A percentile compares a stretch with the other conserved stretches of the same genome.
These are phyloP conservation scores for Passerina amoena DNA, from an alignment of 2,113 vertebrate genomes.

Conservation along the genomic window DNA sequence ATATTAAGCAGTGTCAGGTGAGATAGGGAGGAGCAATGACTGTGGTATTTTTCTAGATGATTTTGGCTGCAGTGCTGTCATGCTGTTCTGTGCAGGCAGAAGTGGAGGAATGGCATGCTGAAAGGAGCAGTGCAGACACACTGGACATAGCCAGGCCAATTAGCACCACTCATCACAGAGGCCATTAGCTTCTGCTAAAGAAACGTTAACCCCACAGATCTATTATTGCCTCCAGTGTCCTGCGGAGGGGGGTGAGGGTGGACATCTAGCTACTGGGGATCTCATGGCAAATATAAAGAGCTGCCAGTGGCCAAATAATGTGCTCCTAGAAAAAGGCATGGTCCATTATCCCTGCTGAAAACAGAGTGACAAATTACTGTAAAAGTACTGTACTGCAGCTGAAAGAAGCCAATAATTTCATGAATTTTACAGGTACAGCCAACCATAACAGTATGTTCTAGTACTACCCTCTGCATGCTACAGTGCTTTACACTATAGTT, in stretches of 20 bases:
- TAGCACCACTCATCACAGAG: background rate
- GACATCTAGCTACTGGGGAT: background rate
- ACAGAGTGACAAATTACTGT: constrained; percentile 69
- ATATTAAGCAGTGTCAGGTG: constrained; percentile 13
- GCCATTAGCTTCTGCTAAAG: constrained; percentile 30
- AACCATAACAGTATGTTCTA: constrained; percentile 71
- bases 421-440: constrained; percentile 68
- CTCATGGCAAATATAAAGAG: constrained; percentile 57
- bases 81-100: background rate
- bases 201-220: background rate
- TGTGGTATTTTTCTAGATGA: constrained; percentile 3
- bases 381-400: constrained; percentile 65
- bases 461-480: constrained; percentile 63
- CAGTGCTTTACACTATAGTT: constrained; percentile 59
- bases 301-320: constrained; percentile 64
- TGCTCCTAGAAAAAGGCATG: constrained; percentile 64
- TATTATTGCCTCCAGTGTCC: constrained; percentile 1
- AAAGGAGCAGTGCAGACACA: background rate
- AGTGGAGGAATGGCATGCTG: background rate
- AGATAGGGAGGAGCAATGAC: constrained; percentile 16
- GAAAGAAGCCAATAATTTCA: constrained; percentile 68
- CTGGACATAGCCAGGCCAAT: background rate
- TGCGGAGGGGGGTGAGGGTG: background rate
- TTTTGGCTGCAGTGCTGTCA: background rate
- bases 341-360: constrained; percentile 68